A percentile compares a stretch with the other conserved stretches of the same genome.
These are phyloP conservation scores for Caenorhabditis japonica DNA, from an alignment of 2,888 invertebrate species.

Conservation along the genomic window DNA sequence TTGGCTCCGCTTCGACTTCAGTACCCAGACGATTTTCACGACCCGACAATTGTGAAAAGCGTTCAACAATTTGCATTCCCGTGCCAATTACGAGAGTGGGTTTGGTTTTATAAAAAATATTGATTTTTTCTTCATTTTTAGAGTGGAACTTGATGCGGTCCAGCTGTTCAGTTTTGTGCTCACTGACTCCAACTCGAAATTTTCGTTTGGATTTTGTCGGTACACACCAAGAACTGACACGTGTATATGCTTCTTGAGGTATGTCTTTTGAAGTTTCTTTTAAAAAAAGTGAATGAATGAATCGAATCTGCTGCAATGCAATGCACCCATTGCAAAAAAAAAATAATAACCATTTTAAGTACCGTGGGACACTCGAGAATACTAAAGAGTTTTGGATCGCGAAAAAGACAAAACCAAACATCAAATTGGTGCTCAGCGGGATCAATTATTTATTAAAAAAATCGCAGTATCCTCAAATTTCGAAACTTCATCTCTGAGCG, in stretches of 20 bases:
- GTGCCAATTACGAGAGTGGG: conserved; percentile 60
- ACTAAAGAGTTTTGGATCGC: no score
- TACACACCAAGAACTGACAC: conserved; percentile 91
- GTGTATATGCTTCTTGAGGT: conserved; percentile 81
- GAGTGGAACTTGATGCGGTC: conserved; percentile 81
- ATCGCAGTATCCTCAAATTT: no score
- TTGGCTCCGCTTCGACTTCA: conserved; percentile 59
- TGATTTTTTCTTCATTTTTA: conserved; percentile 28
- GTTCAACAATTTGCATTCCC: conserved; percentile 77
- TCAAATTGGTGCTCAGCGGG: no score
- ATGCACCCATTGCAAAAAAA: no score
- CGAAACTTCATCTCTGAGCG: no score
- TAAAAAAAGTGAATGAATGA: no score
- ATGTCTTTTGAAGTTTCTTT: neutral
- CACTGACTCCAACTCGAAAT: conserved; percentile 93
- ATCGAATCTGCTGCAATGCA: no score
- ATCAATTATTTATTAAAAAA: no score
- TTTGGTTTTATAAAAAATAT: conserved; percentile 2
- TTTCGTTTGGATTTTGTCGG: conserved; percentile 96
- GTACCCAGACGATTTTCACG: conserved; percentile 76
- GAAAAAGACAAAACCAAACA: no score
- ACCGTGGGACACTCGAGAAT: no score
- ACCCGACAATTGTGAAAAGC: conserved; percentile 72
- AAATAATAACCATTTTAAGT: no score
- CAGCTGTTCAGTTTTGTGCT: conserved; percentile 97